Evolutionary conservation across 1,140 invertebrate species (phyloP), one percentile per base, ranked within the genome.

Genomic region (Lineus longissimus): DNA sequence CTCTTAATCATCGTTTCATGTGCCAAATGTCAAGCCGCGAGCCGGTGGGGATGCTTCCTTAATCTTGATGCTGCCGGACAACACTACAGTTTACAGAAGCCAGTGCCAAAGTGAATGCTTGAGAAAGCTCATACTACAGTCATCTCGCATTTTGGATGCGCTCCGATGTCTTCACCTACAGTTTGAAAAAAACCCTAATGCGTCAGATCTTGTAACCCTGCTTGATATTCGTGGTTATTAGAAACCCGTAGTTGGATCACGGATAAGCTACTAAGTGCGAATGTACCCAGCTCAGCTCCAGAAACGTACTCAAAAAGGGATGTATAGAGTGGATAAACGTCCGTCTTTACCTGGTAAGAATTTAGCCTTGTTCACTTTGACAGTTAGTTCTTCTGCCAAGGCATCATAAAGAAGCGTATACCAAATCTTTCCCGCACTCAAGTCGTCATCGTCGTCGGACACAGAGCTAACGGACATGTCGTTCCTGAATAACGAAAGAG

Each of bases 281-380:
- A 22, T 6, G 19, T 7, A 54, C 9, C 9, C 4, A n/a, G n/a
- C n/a, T n/a, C n/a, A n/a, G n/a, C 23, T 25, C 11, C 23, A 15
- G 23, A 55, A 55, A 55, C 54, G 13, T 15, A 11, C 40, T 43
- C 11, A 43, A 43, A 11, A 19, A 43, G 11, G 40, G 19, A 19
- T 19, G 11, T 19, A 43, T 13, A 43, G 11, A 13, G 11, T 19
- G 11, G 40, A 43, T 51, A 6, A 51, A 19, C n/a, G n/a, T 51
- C n/a, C 25, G 11, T 61, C 17, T n/a, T 31, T 60, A 75, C 75
- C 71, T 67, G 67, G 66, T 22, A 75, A 63, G 45, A 73, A 64
- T 41, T 74, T 75, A 17, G 73, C 69, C 61, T 77, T 77, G 41
- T 73, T 62, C 1, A 77, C 64, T 1, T 61, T 74, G 19, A 77